Conservation (phyloP, 2,113 vertebrate species). For the Xiphophorus maculatus region DNA sequence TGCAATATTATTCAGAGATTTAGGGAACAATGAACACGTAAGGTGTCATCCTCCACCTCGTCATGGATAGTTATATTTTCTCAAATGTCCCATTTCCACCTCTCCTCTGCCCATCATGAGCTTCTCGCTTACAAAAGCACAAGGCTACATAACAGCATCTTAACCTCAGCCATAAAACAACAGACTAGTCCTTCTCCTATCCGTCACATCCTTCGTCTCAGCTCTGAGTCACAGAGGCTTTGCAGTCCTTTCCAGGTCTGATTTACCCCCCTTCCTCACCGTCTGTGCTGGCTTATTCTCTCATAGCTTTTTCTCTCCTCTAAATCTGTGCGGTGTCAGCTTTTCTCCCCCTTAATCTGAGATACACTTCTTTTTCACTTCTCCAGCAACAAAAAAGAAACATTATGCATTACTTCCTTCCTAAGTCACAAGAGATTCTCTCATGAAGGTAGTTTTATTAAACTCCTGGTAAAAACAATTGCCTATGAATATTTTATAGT, state of each 20-base stretch:
- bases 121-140: slow-evolving; percentile 40
- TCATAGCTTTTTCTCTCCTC: slow-evolving; percentile 34
- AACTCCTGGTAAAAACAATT: slow-evolving; percentile 32
- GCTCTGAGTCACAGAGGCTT: slow-evolving; percentile 46
- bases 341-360: slow-evolving; percentile 50
- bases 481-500: slow-evolving; percentile 38
- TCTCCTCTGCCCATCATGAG: slow-evolving; percentile 25
- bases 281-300: slow-evolving; percentile 52
- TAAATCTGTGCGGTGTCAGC: slow-evolving; percentile 71
- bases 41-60: slow-evolving; percentile 36
- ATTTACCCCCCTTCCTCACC: slow-evolving; percentile 53
- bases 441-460: slow-evolving; percentile 32
- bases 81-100: slow-evolving; percentile 24
- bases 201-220: slow-evolving; percentile 57
- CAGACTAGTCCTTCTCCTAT: slow-evolving; percentile 57
- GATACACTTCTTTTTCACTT: slow-evolving; percentile 39
- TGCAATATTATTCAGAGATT: slow-evolving; percentile 4
- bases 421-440: slow-evolving; percentile 12
- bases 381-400: slow-evolving; percentile 12
- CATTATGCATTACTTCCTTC: neutral
- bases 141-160: slow-evolving; percentile 70
- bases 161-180: slow-evolving; percentile 69
- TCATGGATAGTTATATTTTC: slow-evolving; percentile 49
- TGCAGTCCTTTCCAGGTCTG: slow-evolving; percentile 54
- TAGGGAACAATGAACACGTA: slow-evolving; percentile 17